Base-by-base conservation (phyloP, 2,113 vertebrate genomes). In the Labeo catla region DNA sequence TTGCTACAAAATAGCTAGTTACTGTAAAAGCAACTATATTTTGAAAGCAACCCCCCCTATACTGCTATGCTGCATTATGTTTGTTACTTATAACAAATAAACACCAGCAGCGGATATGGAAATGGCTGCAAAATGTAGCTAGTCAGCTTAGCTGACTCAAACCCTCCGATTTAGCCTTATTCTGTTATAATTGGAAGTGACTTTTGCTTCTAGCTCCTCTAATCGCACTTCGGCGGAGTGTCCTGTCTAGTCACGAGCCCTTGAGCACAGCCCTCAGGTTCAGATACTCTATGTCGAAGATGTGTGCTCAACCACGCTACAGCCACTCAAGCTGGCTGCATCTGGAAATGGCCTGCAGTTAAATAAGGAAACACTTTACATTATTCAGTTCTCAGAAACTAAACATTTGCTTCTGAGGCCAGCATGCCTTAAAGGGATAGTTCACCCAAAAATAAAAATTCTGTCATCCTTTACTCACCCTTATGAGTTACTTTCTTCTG, bases 281-380 rank as follows among this genome's bases (percentile, higher is more conserved):
- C 78, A 45, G 63, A 23, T 16, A 47, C 43, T 47, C 21, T 39
- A 81, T 65, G 11, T 49, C 13, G 66, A 59, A 61, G 77, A 63
- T 63, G 77, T 63, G 54, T 45, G 77, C 77, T 68, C 13, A 57
- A 81, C 23, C 47, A 83, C 61, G 70, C 81, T 39, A 39, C 45
- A 70, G 47, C 81, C 65, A 83, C 63, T 83, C 81, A 52, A 82
- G 47, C 65, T 52, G 63, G 23, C 45, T 50, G 80, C n/a, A 65
- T 68, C 45, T 82, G 28, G 23, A 82, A 68, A 50, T 19, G 45
- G 61, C 45, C 81, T 70, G n/a, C 81, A n/a, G 49, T 59, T 84
- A 73, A 84, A 84, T 73, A 84, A 59, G 50, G 50, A 54, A 84
- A 59, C 49, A 73, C 49, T 70, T 82, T 72, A 54, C 66, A 83